Evolutionary conservation across 1,140 invertebrate species (phyloP).

Genomic region (Drosophila carrolli): DNA sequence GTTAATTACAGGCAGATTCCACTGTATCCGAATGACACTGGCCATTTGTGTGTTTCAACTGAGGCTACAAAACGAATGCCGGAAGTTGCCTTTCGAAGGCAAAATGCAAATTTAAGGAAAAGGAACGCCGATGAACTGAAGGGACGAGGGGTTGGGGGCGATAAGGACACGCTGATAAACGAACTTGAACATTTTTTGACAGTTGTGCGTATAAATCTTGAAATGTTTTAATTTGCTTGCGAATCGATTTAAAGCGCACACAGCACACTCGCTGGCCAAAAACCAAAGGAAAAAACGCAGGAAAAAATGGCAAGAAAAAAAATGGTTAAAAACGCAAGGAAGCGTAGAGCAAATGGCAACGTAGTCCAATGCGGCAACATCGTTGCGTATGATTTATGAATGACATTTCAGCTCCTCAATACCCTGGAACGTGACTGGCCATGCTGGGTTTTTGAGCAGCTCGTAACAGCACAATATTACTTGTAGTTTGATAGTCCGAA

Average conservation of each 20-base stretch:
- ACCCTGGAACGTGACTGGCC: slow-evolving; percentile 1
- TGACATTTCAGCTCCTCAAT: slow-evolving; percentile 71
- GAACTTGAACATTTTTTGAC: slow-evolving; percentile 78
- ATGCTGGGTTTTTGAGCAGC: neutral
- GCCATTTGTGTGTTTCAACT: slow-evolving; percentile 11
- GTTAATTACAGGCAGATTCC: neutral
- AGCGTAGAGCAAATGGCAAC: slow-evolving; percentile 58
- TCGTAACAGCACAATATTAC: too few relatives aligned
- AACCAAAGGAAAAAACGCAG: slow-evolving; percentile 21
- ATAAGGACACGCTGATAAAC: slow-evolving; percentile 58
- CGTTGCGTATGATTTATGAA: slow-evolving; percentile 83
- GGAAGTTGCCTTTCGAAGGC: slow-evolving; percentile 69
- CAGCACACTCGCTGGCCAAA: neutral
- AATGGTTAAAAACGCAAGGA: slow-evolving; percentile 28
- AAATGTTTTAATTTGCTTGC: slow-evolving; percentile 84
- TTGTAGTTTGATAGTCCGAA: too few relatives aligned
- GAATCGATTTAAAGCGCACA: slow-evolving; percentile 80
- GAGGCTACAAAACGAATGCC: slow-evolving; percentile 64
- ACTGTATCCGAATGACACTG: slow-evolving; percentile 2
- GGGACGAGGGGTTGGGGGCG: neutral
- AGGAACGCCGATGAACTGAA: neutral
- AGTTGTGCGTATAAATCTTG: slow-evolving; percentile 84
- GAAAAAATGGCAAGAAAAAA: slow-evolving; percentile 20
- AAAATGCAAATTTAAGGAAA: slow-evolving; percentile 54
- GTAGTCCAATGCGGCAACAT: slow-evolving; percentile 59